Percentiles rank a stretch among this genome's conserved stretches.
Conservation (phyloP, 2,888 invertebrate species). For the Ypsolopha scabrella region DNA sequence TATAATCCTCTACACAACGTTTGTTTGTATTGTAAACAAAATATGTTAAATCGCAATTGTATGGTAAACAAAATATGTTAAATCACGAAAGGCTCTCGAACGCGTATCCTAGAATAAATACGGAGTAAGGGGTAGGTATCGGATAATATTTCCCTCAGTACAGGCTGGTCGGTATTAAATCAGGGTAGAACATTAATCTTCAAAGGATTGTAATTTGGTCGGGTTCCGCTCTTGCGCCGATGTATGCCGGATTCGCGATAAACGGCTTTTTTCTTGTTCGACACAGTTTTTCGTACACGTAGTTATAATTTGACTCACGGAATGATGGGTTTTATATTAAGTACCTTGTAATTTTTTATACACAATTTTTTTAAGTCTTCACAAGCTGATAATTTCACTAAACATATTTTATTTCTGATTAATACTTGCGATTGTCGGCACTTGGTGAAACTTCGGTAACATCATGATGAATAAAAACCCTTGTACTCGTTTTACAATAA, state of each 20-base stretch:
- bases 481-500: too few relatives aligned
- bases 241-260: neutral
- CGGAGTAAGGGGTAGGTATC: neutral
- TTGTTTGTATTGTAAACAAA: neutral
- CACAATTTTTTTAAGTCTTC: too few relatives aligned
- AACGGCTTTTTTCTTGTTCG: neutral
- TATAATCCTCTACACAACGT: neutral
- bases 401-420: too few relatives aligned
- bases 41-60: too few relatives aligned
- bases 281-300: too few relatives aligned
- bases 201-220: conserved; percentile 27
- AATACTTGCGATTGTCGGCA: too few relatives aligned
- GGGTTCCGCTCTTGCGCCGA: conserved; percentile 3
- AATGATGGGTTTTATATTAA: too few relatives aligned
- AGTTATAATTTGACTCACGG: too few relatives aligned
- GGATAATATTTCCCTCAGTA: conserved; percentile 18
- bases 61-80: neutral
- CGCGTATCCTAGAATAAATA: neutral
- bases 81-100: neutral
- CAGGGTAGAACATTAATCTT: conserved; percentile 30
- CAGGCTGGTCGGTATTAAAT: conserved; percentile 17
- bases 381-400: too few relatives aligned
- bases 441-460: too few relatives aligned
- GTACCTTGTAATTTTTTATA: too few relatives aligned
- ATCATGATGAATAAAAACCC: too few relatives aligned